Conservation (phyloP, 2,797 vertebrate species). For the Spinus pinus region DNA sequence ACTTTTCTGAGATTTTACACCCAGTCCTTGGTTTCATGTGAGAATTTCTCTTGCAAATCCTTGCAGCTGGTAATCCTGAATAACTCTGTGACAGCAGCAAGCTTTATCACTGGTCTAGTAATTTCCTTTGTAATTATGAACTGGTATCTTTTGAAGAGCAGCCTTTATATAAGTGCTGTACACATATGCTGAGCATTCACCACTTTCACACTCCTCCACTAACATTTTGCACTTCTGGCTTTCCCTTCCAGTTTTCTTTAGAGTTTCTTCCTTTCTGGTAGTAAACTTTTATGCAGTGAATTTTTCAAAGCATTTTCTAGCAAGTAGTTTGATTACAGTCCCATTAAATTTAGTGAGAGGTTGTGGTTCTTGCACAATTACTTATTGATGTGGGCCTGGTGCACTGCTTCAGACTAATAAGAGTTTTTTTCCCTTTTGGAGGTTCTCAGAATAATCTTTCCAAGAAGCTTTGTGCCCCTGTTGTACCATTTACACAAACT, state of each 20-base stretch:
- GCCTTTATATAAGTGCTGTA: neutral
- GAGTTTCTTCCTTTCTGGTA: neutral
- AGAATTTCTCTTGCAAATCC: neutral
- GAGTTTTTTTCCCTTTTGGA: neutral
- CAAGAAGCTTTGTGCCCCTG: neutral
- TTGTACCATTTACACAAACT: slow-evolving; percentile 22
- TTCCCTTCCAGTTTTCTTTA: neutral
- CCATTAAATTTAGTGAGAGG: neutral
- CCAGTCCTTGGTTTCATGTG: neutral
- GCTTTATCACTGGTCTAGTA: neutral
- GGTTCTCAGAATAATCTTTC: slow-evolving; percentile 15
- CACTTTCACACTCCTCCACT: neutral
- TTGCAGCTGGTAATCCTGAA: neutral
- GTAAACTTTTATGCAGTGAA: neutral
- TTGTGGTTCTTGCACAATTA: neutral
- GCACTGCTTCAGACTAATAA: neutral
- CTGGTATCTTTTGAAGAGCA: neutral
- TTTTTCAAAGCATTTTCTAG: neutral
- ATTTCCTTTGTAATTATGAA: neutral
- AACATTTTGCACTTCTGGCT: neutral
- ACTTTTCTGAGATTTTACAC: neutral
- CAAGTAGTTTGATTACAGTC: neutral
- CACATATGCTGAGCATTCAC: neutral
- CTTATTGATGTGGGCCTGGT: slow-evolving; percentile 20
- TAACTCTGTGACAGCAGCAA: neutral